Evolutionary conservation across 2,888 invertebrate species (phyloP).

Genomic region (Diarsia mendica): DNA sequence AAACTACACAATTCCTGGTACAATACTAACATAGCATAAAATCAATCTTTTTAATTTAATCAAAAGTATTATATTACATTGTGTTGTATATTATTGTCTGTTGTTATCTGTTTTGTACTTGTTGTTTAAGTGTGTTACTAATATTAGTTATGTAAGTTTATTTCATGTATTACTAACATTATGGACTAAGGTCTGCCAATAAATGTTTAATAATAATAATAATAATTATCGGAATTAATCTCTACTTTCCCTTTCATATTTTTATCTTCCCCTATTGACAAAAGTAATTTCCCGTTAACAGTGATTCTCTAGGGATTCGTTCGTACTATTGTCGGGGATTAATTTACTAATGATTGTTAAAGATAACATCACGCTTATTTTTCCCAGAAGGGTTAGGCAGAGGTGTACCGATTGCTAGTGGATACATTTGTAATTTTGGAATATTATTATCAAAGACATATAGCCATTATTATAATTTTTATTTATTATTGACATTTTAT

Average conservation of each 20-base stretch:
- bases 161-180: no score
- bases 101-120: no score
- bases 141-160: no score
- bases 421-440: neutral
- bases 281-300: slow-evolving; percentile 6
- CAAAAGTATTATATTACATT: no score
- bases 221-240: neutral
- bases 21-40: neutral
- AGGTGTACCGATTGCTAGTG: neutral
- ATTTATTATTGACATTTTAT: no score
- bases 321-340: neutral
- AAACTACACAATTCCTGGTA: neutral
- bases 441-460: no score
- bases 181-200: no score
- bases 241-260: neutral
- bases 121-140: no score
- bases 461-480: no score
- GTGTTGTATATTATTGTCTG: no score
- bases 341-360: neutral
- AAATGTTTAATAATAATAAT: no score
- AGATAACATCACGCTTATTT: neutral
- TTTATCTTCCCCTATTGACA: neutral
- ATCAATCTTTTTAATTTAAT: slow-evolving; percentile 5
- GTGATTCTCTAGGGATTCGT: neutral
- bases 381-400: neutral